Evolutionary conservation across 2,797 vertebrate genomes (phyloP).

Genomic region (Petrocephalus schoutedeni): DNA sequence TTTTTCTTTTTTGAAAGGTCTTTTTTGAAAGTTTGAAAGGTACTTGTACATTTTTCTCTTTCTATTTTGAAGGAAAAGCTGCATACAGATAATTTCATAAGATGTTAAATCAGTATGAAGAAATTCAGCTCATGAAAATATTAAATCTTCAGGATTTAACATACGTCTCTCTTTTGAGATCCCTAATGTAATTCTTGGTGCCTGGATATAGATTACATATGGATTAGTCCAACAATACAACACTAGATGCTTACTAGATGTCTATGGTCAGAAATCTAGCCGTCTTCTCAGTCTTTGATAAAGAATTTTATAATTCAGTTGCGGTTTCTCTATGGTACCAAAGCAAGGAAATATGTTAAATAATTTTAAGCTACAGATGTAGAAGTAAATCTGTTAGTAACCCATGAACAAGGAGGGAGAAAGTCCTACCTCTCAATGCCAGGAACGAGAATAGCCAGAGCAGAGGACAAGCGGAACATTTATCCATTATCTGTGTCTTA

Average conservation of each 20-base stretch:
- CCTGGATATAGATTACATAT: background rate
- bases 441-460: background rate
- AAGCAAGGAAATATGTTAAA: background rate
- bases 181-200: background rate
- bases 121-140: background rate
- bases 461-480: background rate
- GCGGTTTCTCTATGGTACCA: background rate
- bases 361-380: background rate
- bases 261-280: background rate
- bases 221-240: background rate
- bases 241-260: background rate
- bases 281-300: background rate
- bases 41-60: background rate
- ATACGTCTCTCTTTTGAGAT: background rate
- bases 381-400: background rate
- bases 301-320: background rate
- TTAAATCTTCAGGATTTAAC: background rate
- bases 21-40: background rate
- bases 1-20: background rate
- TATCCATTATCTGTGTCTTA: background rate
- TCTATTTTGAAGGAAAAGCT: background rate
- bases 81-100: background rate
- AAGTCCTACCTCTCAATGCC: slow-evolving; percentile 1
- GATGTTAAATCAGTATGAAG: background rate
- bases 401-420: background rate